Evolutionary conservation across 2,888 invertebrate genomes (phyloP), one percentile per base, ranked within the genome.

Genomic region (Andrena bicolor): DNA sequence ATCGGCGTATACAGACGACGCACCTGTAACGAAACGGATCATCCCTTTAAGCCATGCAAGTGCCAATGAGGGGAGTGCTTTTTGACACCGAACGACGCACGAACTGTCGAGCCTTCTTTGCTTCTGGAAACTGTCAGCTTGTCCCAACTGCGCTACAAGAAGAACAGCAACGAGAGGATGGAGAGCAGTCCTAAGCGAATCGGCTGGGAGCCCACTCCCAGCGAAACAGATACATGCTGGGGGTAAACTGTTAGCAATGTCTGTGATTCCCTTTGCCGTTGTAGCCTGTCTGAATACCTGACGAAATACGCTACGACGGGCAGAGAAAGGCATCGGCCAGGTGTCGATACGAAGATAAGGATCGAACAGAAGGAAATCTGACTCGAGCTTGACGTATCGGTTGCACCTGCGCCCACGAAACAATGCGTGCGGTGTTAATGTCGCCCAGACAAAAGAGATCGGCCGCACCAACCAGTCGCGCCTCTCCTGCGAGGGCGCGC

Each of bases 281-380:
- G 56, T 20, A 73, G 41, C 56, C 41, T 51, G 69, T 83, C 70
- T 64, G 30, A n/a, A 73, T 35, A 41, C 4, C 20, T 28, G 64
- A 68, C 58, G 2, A 53, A n/a, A n/a, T 49, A 13, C 28, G 35
- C 82, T 68, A 30, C 30, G 68, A 68, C 73, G 28, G 32, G 56
- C 32, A 28, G 23, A 32, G 41, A 28, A 28, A 41, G 58, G 53
- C 8, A 70, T 41, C 28, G 13, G 5, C 41, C 58, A 60, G n/a
- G 6, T 53, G 13, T 56, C 53, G 23, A 49, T 35, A 35, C 23
- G 20, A 64, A 56, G 78, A 64, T n/a, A 61, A 64, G 20, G 64
- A 73, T 68, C 20, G 48, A 70, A 69, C 35, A 70, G 63, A 60
- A 58, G 8, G 26, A 76, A 70, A 51, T 56, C 69, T 65, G 32